Evolutionary conservation across 2,797 vertebrate species (phyloP), one percentile per base, ranked within the genome.

Genomic region (Sebastes trivittatus): DNA sequence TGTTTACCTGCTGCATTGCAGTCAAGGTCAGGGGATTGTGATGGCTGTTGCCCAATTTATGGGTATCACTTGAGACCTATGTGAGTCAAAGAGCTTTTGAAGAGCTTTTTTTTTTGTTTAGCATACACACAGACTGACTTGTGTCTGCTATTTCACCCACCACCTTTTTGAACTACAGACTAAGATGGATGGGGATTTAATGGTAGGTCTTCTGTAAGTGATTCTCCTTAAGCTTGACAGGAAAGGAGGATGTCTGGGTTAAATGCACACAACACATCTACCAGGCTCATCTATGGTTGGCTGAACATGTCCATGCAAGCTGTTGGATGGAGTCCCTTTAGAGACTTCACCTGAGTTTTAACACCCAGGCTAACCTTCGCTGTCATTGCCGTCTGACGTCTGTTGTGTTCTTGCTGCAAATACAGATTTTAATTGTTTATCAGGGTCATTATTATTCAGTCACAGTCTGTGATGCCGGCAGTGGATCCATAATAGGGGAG

Each of bases 391-490:
- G 29, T 60, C 64, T 55, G 82, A 78, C 5, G 11, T 73, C 63
- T 76, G 54, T 68, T 63, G 42, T 32, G 34, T 60, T 80, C 71
- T 74, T 55, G 69, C 75, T 29, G 77, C 77, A 84, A 86, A 88
- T 72, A 49, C 46, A 79, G 69, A 85, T 83, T 92, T 89, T 90
- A 93, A 92, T 93, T 94, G 91, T 92, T 89, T 93, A 83, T 86
- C 81, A 14, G 80, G 84, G 75, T 90, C 84, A 76, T 92, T 92
- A 87, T 91, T 67, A 93, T 92, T 89, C 90, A 73, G 82, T 87
- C 82, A 61, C 87, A 84, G 87, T 84, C 82, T 72, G 75, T 64
- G 85, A 87, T 52, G 61, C 78, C 56, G 27, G 72, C 74, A 74
- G 76, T 81, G 76, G 83, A 91, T 91, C 86, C 85, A 85, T 91